Conservation (phyloP, 1,140 invertebrate species). For the Ceratoteleas bidentatus region DNA sequence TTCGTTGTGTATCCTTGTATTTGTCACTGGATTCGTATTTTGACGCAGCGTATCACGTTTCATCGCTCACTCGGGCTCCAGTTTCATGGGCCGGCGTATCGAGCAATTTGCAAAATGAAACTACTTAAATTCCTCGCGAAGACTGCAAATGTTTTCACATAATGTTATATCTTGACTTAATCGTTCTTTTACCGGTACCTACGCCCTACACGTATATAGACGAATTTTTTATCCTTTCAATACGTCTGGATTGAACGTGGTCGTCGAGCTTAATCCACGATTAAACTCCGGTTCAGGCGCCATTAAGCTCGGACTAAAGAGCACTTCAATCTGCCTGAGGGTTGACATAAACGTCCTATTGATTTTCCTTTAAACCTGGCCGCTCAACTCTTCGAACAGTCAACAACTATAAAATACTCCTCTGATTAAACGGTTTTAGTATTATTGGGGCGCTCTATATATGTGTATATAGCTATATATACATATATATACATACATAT, state of each 20-base stretch:
- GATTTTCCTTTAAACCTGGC: slow-evolving; percentile 74
- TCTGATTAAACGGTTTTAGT: slow-evolving; percentile 70
- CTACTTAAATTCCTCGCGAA: background rate
- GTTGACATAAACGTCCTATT: slow-evolving; percentile 75
- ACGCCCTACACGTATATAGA: slow-evolving; percentile 39
- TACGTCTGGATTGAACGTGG: slow-evolving; percentile 62
- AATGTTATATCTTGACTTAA: slow-evolving; percentile 40
- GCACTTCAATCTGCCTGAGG: slow-evolving; percentile 73
- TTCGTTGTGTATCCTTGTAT: too few species aligned
- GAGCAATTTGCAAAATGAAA: background rate
- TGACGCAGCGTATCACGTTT: background rate
- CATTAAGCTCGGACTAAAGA: slow-evolving; percentile 78
- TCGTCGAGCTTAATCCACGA: slow-evolving; percentile 76
- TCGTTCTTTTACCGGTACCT: slow-evolving; percentile 44
- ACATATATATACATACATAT: too few species aligned
- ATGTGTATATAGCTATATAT: too few species aligned
- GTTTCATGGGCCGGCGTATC: background rate
- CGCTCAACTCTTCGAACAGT: slow-evolving; percentile 73
- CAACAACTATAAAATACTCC: slow-evolving; percentile 67
- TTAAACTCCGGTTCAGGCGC: slow-evolving; percentile 76
- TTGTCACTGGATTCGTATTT: too few species aligned
- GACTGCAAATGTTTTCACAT: slow-evolving; percentile 27
- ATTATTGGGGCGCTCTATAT: slow-evolving; percentile 62
- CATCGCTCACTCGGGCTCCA: background rate
- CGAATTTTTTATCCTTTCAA: slow-evolving; percentile 71